These are phyloP conservation scores for Geopemphigus sp. DNA, from an alignment of 1,140 invertebrate species.

Conservation along the genomic window DNA sequence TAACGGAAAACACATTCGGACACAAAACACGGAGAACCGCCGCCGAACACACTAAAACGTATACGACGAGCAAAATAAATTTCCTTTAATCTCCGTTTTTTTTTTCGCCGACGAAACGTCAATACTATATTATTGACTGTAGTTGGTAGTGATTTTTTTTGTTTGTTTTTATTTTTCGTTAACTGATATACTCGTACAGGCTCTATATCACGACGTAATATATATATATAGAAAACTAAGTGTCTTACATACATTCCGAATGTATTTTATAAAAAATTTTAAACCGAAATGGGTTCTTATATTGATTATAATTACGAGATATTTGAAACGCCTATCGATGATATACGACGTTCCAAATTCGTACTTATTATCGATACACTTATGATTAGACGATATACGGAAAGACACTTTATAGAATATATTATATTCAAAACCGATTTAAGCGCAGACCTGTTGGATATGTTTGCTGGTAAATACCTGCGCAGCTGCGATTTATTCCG, in stretches of 20 bases:
- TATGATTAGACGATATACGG: not conserved
- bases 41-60: not conserved
- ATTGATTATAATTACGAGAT: no score
- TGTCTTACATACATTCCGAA: no score
- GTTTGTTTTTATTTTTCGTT: not conserved
- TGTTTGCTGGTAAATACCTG: not conserved
- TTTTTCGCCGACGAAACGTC: conserved; percentile 1
- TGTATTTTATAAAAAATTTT: no score
- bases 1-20: conserved; percentile 34
- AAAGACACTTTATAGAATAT: not conserved
- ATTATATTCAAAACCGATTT: no score
- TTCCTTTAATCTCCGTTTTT: conserved; percentile 28
- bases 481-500: conserved; percentile 6
- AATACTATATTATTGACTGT: not conserved
- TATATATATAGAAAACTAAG: no score
- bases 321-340: no score
- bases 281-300: no score
- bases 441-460: conserved; percentile 35
- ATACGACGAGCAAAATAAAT: conserved; percentile 31
- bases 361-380: no score
- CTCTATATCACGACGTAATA: no score
- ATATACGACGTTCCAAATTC: no score
- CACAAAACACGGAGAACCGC: conserved; percentile 38
- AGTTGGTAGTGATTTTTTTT: not conserved
- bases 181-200: no score